These are phyloP conservation scores for Sebastiscus albofasciatus DNA, from an alignment of 2,797 vertebrate genomes.

Conservation along the genomic window DNA sequence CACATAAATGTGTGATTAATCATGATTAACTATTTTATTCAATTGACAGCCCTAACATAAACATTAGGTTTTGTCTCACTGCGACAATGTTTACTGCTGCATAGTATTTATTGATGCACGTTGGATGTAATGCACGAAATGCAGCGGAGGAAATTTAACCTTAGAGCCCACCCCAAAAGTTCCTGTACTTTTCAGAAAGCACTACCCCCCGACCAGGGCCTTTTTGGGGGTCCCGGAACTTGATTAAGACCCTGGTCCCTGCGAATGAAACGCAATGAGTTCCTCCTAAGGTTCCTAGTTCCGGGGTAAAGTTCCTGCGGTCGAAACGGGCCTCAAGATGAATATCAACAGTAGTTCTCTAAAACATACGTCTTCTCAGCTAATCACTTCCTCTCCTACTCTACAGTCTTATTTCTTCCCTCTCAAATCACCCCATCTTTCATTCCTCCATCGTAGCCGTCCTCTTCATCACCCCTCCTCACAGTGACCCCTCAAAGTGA, in stretches of 20 bases:
- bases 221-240: accelerated
- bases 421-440: slow-evolving; percentile 1
- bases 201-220: no score
- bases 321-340: not conserved
- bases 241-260: no score
- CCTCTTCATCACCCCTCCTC: slow-evolving; percentile 30
- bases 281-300: no score
- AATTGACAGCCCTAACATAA: no score
- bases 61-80: no score
- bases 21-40: no score
- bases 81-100: no score
- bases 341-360: not conserved
- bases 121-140: accelerated
- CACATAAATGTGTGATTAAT: no score
- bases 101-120: accelerated
- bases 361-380: slow-evolving; percentile 6
- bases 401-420: not conserved
- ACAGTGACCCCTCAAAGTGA: slow-evolving; percentile 48
- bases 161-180: accelerated
- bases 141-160: no score
- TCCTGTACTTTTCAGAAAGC: no score
- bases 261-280: accelerated
- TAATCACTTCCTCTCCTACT: slow-evolving; percentile 1
- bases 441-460: not conserved
- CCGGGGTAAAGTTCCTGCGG: no score